Evolutionary conservation across 2,888 invertebrate genomes (phyloP).

Genomic region (Stenodera caucasica): DNA sequence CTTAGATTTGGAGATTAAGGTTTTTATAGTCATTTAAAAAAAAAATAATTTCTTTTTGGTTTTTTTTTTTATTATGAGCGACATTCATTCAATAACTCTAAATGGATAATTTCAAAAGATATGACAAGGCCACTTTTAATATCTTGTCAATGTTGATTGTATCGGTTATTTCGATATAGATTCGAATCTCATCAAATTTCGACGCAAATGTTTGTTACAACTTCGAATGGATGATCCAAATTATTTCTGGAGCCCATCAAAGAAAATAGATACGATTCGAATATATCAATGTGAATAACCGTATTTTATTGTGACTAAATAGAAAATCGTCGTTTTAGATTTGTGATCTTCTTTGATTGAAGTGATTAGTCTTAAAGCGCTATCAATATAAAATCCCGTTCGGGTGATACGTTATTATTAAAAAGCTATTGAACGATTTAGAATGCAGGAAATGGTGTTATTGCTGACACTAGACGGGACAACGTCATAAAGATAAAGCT

Average conservation of each 20-base stretch:
- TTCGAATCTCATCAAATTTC: conserved; percentile 21
- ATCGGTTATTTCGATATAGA: conserved; percentile 15
- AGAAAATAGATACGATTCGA: background rate
- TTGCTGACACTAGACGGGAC: conserved; percentile 22
- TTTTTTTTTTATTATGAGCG: background rate
- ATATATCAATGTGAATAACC: background rate
- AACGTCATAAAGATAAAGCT: conserved; percentile 28
- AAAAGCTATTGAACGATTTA: conserved; percentile 23
- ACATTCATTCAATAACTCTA: background rate
- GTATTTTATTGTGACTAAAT: background rate
- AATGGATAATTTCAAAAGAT: too few relatives aligned
- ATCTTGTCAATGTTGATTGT: conserved; percentile 30
- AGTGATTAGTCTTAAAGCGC: background rate
- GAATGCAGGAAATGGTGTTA: conserved; percentile 19
- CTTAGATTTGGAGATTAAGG: conserved; percentile 7
- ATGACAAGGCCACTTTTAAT: conserved; percentile 34
- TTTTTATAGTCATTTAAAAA: conserved; percentile 1
- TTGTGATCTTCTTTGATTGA: background rate
- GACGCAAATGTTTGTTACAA: conserved; percentile 16
- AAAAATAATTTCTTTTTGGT: background rate
- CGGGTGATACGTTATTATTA: conserved; percentile 17
- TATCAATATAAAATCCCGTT: background rate
- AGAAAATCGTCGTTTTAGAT: background rate
- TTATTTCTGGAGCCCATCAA: background rate
- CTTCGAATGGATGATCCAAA: background rate